Evolutionary conservation across 2,888 invertebrate genomes (phyloP).

Genomic region (Diaperis boleti): DNA sequence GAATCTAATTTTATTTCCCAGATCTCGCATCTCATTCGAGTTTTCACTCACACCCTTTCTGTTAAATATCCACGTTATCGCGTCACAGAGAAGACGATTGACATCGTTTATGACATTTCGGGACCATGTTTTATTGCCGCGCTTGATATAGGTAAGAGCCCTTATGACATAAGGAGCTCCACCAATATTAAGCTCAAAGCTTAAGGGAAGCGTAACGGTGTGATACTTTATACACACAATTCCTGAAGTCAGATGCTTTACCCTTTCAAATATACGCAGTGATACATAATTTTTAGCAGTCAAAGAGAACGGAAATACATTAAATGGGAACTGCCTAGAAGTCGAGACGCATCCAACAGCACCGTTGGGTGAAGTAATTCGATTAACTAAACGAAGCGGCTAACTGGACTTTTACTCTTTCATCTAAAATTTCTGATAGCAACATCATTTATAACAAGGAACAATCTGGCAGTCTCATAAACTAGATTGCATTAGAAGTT

Average conservation of each 20-base stretch:
- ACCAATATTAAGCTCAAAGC: conserved; percentile 30
- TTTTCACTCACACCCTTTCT: neutral
- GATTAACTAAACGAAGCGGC: conserved; percentile 35
- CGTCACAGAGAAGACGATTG: conserved; percentile 13
- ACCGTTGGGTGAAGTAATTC: conserved; percentile 30
- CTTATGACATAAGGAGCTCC: conserved; percentile 17
- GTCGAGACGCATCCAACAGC: conserved; percentile 17
- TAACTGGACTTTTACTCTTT: conserved; percentile 28
- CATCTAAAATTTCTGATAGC: conserved; percentile 25
- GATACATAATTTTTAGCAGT: conserved; percentile 4
- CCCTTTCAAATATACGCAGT: conserved; percentile 2
- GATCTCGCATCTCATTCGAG: neutral
- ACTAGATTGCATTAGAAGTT: neutral
- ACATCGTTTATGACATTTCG: conserved; percentile 31
- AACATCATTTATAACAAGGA: conserved; percentile 10
- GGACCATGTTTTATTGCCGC: conserved; percentile 20
- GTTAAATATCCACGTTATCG: neutral
- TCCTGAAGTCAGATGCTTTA: conserved; percentile 15
- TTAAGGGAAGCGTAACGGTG: conserved; percentile 21
- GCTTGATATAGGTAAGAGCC: conserved; percentile 18
- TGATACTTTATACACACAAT: conserved; percentile 18
- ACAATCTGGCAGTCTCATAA: conserved; percentile 1
- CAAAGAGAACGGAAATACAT: conserved; percentile 6
- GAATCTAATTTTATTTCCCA: too few relatives aligned
- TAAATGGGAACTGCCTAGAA: conserved; percentile 14